Conservation (phyloP, 2,113 vertebrate species). For the Apodemus speciosus region DNA sequence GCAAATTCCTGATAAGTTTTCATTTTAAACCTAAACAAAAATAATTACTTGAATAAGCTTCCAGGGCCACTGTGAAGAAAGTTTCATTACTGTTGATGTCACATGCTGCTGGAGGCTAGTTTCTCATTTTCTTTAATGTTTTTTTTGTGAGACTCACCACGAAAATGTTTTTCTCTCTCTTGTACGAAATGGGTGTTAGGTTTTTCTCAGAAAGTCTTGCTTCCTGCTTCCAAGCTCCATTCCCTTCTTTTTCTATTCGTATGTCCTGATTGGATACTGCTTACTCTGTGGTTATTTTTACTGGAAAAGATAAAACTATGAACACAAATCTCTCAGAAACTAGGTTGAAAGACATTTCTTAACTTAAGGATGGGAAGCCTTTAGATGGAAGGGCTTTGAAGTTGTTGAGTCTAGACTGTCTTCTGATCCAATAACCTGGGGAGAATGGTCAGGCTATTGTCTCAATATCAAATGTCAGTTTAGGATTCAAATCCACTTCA, state of each 20-base stretch:
- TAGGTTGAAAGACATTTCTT: conserved; percentile 65
- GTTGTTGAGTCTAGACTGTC: conserved; percentile 47
- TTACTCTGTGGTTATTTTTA: conserved; percentile 71
- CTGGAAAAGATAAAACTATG: conserved; percentile 56
- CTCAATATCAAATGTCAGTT: conserved; percentile 69
- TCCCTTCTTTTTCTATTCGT: conserved; percentile 73
- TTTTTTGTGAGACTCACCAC: neutral
- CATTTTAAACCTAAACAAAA: conserved; percentile 71
- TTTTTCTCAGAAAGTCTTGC: conserved; percentile 77
- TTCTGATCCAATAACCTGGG: conserved; percentile 62
- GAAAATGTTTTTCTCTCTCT: conserved; percentile 42
- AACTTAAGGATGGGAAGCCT: conserved; percentile 60
- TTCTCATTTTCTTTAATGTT: neutral
- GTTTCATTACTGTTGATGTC: neutral
- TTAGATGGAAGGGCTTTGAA: conserved; percentile 70
- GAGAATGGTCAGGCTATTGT: conserved; percentile 45
- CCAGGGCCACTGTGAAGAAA: conserved; percentile 56
- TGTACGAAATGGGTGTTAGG: conserved; percentile 73
- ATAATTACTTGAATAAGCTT: conserved; percentile 70
- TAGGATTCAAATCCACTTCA: conserved; percentile 29
- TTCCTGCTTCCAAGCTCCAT: conserved; percentile 70
- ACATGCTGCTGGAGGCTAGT: neutral
- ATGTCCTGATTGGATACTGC: conserved; percentile 34
- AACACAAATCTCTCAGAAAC: conserved; percentile 61
- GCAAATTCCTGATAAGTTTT: conserved; percentile 72